Evolutionary conservation across 1,140 invertebrate species (phyloP).

Genomic region (Protaetia brevitarsis): DNA sequence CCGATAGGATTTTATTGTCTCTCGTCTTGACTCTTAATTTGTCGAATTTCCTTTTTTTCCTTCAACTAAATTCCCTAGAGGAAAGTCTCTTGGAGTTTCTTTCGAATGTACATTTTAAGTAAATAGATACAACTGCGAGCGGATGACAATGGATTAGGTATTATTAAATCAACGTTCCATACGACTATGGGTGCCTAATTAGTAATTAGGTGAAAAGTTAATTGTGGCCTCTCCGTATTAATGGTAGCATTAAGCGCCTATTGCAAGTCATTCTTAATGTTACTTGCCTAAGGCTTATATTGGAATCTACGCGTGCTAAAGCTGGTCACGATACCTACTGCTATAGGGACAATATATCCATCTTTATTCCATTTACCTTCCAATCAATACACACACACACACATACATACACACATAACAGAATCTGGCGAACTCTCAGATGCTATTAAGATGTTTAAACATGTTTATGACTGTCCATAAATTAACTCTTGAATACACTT

Average conservation of each 20-base stretch:
- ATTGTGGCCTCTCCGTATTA: neutral
- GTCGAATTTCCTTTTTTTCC: neutral
- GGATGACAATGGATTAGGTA: neutral
- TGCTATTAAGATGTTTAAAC: too few relatives aligned
- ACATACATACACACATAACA: too few relatives aligned
- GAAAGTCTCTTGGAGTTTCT: too few relatives aligned
- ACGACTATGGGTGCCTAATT: neutral
- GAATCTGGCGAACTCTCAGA: too few relatives aligned
- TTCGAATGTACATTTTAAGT: neutral
- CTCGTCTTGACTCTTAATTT: neutral
- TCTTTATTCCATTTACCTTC: slow-evolving; percentile 4
- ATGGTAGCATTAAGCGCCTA: neutral
- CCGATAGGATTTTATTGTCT: neutral
- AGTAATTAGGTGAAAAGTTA: neutral
- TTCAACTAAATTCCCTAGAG: too few relatives aligned
- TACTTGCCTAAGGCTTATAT: neutral
- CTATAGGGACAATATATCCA: neutral
- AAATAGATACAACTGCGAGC: neutral
- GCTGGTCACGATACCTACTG: neutral
- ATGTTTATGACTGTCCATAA: too few relatives aligned
- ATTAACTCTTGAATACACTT: too few relatives aligned
- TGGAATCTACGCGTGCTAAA: neutral
- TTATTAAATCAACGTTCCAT: neutral
- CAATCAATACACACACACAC: neutral
- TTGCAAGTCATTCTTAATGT: slow-evolving; percentile 6